Evolutionary conservation across 2,797 vertebrate species (phyloP).

Genomic region (Emydoidea blandingii): DNA sequence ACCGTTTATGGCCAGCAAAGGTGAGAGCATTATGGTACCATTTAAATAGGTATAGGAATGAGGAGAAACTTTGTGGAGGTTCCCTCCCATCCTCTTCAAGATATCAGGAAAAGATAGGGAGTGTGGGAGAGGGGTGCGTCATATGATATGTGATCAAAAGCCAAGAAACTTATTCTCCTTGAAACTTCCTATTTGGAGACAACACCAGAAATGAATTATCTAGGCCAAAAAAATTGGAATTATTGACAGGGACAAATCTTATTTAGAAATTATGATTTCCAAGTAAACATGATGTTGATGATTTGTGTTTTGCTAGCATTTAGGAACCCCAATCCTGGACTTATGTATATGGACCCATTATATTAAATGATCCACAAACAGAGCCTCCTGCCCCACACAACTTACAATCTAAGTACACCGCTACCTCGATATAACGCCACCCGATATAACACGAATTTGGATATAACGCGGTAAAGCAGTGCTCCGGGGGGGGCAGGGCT

Average conservation of each 20-base stretch:
- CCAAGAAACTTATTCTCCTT: neutral
- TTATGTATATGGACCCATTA: neutral
- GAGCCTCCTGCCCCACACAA: neutral
- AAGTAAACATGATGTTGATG: rapidly evolving
- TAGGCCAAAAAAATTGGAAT: neutral
- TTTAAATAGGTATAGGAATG: rapidly evolving
- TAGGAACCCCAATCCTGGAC: too few species aligned
- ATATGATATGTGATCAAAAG: neutral
- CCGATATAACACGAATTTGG: too few species aligned
- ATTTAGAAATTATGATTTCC: neutral
- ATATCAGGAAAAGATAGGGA: neutral
- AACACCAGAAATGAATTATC: neutral
- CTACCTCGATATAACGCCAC: too few species aligned
- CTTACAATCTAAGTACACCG: neutral
- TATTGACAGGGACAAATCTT: neutral
- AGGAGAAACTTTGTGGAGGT: rapidly evolving
- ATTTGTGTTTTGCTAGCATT: too few species aligned
- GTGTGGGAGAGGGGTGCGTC: neutral
- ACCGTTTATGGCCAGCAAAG: conserved; percentile 84
- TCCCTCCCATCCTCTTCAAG: neutral
- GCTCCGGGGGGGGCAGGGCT: too few species aligned
- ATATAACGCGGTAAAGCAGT: too few species aligned
- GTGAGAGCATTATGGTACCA: conserved; percentile 60
- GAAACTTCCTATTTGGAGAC: neutral
- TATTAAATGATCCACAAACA: neutral